A percentile compares a stretch with the other conserved stretches of the same genome.
Evolutionary conservation across 2,888 invertebrate genomes (phyloP).

Genomic region (Orchesella flavescens): DNA sequence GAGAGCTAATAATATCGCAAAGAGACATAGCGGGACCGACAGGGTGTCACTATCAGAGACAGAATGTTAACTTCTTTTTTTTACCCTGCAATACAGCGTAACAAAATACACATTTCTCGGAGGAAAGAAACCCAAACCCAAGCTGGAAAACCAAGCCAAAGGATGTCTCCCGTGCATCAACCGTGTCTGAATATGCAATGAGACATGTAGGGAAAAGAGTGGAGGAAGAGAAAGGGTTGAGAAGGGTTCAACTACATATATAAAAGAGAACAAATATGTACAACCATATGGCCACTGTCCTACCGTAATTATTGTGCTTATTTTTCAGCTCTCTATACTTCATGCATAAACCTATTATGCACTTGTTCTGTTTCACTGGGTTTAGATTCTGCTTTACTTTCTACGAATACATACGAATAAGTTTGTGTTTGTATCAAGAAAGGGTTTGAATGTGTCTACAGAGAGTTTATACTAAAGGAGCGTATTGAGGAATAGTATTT

Average conservation of each 20-base stretch:
- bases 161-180: neutral
- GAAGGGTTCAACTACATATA: neutral
- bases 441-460: neutral
- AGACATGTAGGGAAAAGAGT: constrained; percentile 12
- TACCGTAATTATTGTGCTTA: neutral
- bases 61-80: neutral
- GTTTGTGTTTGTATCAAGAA: too few species aligned
- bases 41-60: constrained; percentile 35
- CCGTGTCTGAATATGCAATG: constrained; percentile 41
- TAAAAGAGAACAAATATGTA: neutral
- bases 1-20: neutral
- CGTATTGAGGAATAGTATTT: neutral
- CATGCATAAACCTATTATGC: too few species aligned
- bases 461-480: neutral
- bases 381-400: too few species aligned
- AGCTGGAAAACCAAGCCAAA: constrained; percentile 8
- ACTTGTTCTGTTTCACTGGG: too few species aligned
- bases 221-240: constrained; percentile 8
- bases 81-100: neutral
- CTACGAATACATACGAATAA: too few species aligned
- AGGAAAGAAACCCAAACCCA: constrained; percentile 13
- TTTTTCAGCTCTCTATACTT: neutral
- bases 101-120: constrained; percentile 13
- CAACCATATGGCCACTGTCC: neutral
- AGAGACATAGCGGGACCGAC: neutral